phyloP scores from a whole-genome alignment of 2,888 invertebrate genomes.

The Prionchulus punctatus region DNA sequence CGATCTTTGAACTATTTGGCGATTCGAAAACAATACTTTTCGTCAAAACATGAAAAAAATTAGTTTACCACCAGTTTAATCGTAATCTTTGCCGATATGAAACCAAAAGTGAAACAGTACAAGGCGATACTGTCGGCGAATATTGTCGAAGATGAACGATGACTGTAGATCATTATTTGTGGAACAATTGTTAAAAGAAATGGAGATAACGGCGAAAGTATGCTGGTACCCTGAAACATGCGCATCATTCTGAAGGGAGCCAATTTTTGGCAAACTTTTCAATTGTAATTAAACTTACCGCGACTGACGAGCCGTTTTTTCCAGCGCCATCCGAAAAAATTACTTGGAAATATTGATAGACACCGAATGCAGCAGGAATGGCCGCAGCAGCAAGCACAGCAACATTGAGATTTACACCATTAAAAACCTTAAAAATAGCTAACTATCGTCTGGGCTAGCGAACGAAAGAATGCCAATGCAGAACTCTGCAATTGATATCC shows the following conservation, averaged over 20 bases:
- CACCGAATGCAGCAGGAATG: constrained; percentile 15
- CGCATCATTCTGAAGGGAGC: neutral
- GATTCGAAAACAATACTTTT: too few relatives aligned
- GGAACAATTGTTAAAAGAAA: constrained; percentile 73
- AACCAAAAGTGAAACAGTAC: constrained; percentile 83
- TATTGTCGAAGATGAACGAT: constrained; percentile 49
- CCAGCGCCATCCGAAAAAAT: constrained; percentile 66
- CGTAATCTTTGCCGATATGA: constrained; percentile 89
- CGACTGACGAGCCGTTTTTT: constrained; percentile 95
- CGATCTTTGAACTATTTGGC: neutral
- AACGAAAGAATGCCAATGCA: neutral
- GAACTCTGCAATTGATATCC: too few relatives aligned
- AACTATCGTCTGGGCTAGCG: neutral
- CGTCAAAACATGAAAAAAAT: too few relatives aligned
- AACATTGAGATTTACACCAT: neutral
- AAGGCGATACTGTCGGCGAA: constrained; percentile 69
- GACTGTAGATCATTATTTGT: constrained; percentile 78
- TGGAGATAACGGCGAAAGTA: constrained; percentile 86
- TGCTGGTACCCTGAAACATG: constrained; percentile 69
- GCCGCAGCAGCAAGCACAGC: neutral
- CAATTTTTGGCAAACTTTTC: neutral
- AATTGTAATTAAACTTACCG: constrained; percentile 50
- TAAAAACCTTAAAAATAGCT: neutral
- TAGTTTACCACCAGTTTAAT: constrained; percentile 73
- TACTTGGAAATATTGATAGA: constrained; percentile 28